Base-by-base conservation (phyloP, 2,113 vertebrate species). In the Sebastes fasciatus region DNA sequence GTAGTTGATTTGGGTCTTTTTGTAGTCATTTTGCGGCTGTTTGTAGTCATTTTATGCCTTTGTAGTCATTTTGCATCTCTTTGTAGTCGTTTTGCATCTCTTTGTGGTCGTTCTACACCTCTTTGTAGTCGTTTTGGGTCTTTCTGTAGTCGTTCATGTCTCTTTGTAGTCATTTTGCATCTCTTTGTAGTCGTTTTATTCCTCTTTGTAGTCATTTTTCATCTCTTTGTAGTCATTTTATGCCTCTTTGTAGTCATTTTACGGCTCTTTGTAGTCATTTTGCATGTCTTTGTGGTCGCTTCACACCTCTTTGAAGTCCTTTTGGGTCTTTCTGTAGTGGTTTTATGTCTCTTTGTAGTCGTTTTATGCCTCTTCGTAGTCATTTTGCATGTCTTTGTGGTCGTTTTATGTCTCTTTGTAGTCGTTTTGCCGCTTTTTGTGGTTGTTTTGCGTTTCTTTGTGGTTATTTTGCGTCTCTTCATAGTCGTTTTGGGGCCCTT, bases 81-180 rank as follows among this genome's bases (percentile, higher is more conserved):
- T 26, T 17, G 45, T 16, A 2, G 45, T 67, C 5, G 0, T 45
- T 49, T 16, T 16, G 1, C 19, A 11, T 23, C 8, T 11, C 9
- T 46, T 23, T 17, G n/a, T 26, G 2, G 8, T 42, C 2, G 1
- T n/a, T 65, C 73, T n/a, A 34, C 9, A 5, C 23, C 5, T 66
- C 9, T 72, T 23, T 61, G 10, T 14, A 1, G 45, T 34, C 0
- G 19, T 64, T 9, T 12, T 9, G 1, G 16, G 51, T 61, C 52
- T 57, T 7, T 8, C 21, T 6, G 4, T 73, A 0, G 23, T 7
- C 0, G 1, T 7, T 42, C 7, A 1, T 1, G 1, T 55, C 26
- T 42, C 26, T 55, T 43, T 8, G 52, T 49, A 0, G 8, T 43
- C 3, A 2, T 43, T n/a, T 8, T 14, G 26, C 0, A 3, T 4